Base-by-base conservation (phyloP, 1,140 invertebrate species). In the Himalopsyche phryganea region DNA sequence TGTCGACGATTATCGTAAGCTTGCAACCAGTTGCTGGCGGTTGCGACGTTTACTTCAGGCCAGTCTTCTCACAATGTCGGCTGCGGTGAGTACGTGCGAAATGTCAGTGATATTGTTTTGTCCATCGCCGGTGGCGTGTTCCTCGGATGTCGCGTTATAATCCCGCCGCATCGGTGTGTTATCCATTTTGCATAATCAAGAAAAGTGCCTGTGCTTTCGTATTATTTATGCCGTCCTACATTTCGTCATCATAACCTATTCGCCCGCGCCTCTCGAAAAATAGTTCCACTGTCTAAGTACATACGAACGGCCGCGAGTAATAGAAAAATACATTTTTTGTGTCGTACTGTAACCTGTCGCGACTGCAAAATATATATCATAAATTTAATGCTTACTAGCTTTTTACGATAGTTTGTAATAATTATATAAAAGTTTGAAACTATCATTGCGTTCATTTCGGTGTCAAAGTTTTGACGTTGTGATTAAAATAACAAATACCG, bases 61-160 rank as follows among this genome's bases (percentile, higher is more conserved):
- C 50, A 48, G 54, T 49, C 6, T 36, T 15, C 17, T 49, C 19
- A 46, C 54, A 28, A 56, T 56, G 54, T 56, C 54, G 46, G 45
- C 38, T 35, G 54, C 45, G 46, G 47, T 33, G 50, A 35, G 50
- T 53, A 18, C 41, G 41, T 53, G 50, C 50, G 50, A 19, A 53
- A 41, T 53, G 50, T 53, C 50, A 45, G 50, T 41, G 28, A 53
- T 53, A 53, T 53, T 53, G 50, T 53, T 53, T 53, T 44, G 50
- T 38, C 19, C 6, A 18, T 50, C 35, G 17, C 54, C 54, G 45
- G 46, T 42, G 38, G 19, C 45, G 36, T 38, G 50, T 53, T 53
- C 40, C 41, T 20, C 40, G 14, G 14, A n/a, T 44, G 50, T 53
- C 40, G 20, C 28, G 40, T 53, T 53, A 53, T 53, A 53, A 20